These are phyloP conservation scores for Pollimyrus isidori DNA, from an alignment of 2,113 vertebrate genomes.

Conservation along the genomic window DNA sequence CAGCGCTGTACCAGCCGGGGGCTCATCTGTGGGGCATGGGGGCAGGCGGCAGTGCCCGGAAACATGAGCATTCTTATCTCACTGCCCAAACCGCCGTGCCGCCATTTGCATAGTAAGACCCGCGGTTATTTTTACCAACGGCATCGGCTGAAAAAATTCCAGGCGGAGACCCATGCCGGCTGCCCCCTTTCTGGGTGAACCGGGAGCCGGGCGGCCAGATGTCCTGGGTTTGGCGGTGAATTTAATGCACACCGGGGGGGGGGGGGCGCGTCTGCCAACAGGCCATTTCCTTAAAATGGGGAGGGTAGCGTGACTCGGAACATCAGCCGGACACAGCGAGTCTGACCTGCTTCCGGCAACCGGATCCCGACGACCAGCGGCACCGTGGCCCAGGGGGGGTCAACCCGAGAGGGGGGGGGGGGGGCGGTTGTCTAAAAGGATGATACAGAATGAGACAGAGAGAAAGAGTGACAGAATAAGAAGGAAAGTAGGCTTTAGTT, in stretches of 20 bases:
- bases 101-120: constrained; percentile 15
- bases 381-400: background rate
- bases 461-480: background rate
- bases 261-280: background rate
- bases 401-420: background rate
- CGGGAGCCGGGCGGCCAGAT: background rate
- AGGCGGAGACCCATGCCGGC: background rate
- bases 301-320: background rate
- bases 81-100: background rate
- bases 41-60: background rate
- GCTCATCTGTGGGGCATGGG: background rate
- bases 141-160: background rate
- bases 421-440: too few species aligned
- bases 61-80: background rate
- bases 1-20: too few species aligned
- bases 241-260: background rate
- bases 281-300: background rate
- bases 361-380: background rate
- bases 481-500: background rate
- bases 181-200: background rate
- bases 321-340: background rate
- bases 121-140: background rate
- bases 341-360: background rate
- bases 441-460: background rate
- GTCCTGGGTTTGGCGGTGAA: background rate